Evolutionary conservation across 2,113 vertebrate genomes (phyloP), one percentile per base, ranked within the genome.

Genomic region (Oncorhynchus kisutch): DNA sequence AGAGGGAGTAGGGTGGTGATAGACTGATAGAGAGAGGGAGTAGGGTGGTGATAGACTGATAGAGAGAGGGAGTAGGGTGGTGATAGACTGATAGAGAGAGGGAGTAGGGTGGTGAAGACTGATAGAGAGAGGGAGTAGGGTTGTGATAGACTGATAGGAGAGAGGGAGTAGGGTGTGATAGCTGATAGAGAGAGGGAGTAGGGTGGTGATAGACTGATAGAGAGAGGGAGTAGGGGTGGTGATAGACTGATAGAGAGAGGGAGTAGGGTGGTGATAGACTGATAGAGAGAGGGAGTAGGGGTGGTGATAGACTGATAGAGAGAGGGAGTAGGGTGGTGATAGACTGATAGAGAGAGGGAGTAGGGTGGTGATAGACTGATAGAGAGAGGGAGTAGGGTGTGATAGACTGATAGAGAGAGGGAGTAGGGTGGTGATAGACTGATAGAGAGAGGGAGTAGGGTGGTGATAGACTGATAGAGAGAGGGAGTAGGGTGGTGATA

Each of bases 11-110:
- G 29, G 70, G 29, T 20, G 14, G 34, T 75, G 84, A 81, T 74
- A 79, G 65, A 22, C 77, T 67, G 75, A 79, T 67, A 13, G 29
- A 39, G 57, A 20, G 8, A 4, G 14, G n/a, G 22, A 70, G 54
- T 49, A 68, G 29, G 70, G 29, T 20, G 14, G 34, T 75, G 84
- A 81, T 74, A 79, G 65, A 22, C 77, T 67, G 75, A 79, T 67
- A 13, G 29, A 39, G 57, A 20, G 8, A 4, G 14, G n/a, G 22
- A 70, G 54, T 49, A 68, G 29, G 70, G 29, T 20, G 14, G 34
- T 75, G 84, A 81, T 74, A 79, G 65, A 22, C 77, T 67, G 75
- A 79, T 67, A 13, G 29, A 39, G 57, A 20, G 8, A 39, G n/a
- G n/a, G n/a, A n/a, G n/a, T n/a, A n/a, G n/a, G n/a, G n/a, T n/a